phyloP scores from a whole-genome alignment of 1,140 invertebrate genomes.

The Andrena cerasifolii region DNA sequence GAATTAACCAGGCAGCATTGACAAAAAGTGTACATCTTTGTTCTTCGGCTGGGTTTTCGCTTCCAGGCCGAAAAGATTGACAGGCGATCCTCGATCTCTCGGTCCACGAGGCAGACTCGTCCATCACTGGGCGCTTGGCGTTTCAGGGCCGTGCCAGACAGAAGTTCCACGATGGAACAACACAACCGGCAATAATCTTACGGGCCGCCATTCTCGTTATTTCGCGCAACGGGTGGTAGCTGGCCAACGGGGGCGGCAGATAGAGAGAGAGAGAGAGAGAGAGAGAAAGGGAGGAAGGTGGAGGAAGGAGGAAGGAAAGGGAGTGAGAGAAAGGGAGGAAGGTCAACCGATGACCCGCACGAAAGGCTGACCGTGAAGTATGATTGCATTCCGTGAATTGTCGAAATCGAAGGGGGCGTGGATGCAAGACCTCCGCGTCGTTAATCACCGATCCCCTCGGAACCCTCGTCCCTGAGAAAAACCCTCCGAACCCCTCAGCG shows the following conservation, averaged over 20 bases:
- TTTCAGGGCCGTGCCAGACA: constrained; percentile 43
- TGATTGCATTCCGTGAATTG: constrained; percentile 41
- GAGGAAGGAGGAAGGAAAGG: not conserved
- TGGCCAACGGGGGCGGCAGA: not conserved
- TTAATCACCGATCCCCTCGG: constrained; percentile 26
- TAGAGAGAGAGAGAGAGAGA: not conserved
- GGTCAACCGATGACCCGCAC: constrained; percentile 50
- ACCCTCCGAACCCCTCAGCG: not conserved
- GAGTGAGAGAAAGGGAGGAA: constrained; percentile 37
- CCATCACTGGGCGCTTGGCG: constrained; percentile 36
- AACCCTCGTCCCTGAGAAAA: not conserved
- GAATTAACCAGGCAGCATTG: not conserved
- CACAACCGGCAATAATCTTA: constrained; percentile 64
- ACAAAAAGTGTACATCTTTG: not conserved
- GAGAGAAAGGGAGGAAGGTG: constrained; percentile 18
- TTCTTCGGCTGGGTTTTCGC: not conserved
- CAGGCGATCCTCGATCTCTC: constrained; percentile 16
- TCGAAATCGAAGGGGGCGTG: constrained; percentile 42
- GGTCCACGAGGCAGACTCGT: constrained; percentile 13
- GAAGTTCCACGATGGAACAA: constrained; percentile 48
- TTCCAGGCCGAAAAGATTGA: constrained; percentile 13
- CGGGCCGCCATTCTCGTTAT: constrained; percentile 72
- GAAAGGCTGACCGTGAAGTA: constrained; percentile 18
- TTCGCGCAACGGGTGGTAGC: constrained; percentile 71
- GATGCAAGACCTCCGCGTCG: not conserved